Evolutionary conservation across 2,888 invertebrate genomes (phyloP), one percentile per base, ranked within the genome.

Genomic region (Machimus atricapillus): DNA sequence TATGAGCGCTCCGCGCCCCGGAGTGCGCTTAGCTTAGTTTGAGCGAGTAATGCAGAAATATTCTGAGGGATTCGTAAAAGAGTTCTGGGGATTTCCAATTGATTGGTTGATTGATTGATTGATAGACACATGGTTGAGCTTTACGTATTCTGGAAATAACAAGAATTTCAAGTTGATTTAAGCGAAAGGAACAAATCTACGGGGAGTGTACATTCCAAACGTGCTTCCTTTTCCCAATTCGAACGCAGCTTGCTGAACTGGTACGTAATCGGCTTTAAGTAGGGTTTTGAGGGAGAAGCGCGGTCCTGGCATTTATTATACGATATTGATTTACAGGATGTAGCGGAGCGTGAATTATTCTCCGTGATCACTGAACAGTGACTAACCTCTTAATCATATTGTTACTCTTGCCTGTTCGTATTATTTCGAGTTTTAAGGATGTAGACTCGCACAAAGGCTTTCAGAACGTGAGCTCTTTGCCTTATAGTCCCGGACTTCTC

Each of bases 101-200:
- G 87, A 87, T 87, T 87, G 87, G 78, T 77, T 87, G 85, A 85
- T 66, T 87, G 87, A 87, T 87, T 87, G 78, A 78, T 78, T 78
- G 87, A 87, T 77, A 87, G 85, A 87, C 85, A 87, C 85, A 85
- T 87, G 87, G 58, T 34, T 82, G 58, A 82, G 58, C 58, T 82
- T 82, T 82, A 56, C 34, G 37, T 82, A 19, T 52, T 56, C 52
- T 81, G 81, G 34, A 81, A 81, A 81, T 81, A 56, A 81, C 56
- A 56, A 81, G 56, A 81, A 52, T 81, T 52, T 81, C 52, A 56
- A 56, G 52, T 52, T 52, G 81, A 81, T 78, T 78, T 78, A 78
- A 78, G 66, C 78, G 43, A 78, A 78, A 78, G 78, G 43, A 78
- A 78, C 78, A 43, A 78, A 37, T 40, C 78, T 78, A 43, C 78